phyloP scores from a whole-genome alignment of 1,140 invertebrate species.

The Drosophila seguyi region DNA sequence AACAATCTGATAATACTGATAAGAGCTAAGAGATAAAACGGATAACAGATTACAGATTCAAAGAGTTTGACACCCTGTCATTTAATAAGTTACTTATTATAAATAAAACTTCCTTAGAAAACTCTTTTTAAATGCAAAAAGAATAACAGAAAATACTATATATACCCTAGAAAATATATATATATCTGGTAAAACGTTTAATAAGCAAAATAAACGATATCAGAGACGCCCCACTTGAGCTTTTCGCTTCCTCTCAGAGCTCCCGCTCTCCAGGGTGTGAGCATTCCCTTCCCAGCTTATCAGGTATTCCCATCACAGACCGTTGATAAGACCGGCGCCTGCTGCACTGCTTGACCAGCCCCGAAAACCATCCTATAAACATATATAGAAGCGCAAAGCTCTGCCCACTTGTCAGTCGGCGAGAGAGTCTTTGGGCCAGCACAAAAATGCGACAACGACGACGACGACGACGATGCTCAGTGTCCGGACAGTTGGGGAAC shows the following conservation, averaged over 20 bases:
- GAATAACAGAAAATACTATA: not conserved
- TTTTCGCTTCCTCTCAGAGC: not conserved
- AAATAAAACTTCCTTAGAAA: not conserved
- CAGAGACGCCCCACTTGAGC: not conserved
- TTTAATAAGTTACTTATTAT: not conserved
- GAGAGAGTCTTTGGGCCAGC: constrained; percentile 28
- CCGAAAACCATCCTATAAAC: constrained; percentile 4
- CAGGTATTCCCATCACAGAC: constrained; percentile 29
- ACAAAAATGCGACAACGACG: not conserved
- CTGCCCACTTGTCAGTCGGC: constrained; percentile 20
- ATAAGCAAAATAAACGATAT: not conserved
- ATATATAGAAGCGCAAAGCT: constrained; percentile 28
- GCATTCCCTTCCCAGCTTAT: constrained; percentile 11
- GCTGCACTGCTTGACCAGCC: constrained; percentile 32
- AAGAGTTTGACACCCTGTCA: not conserved
- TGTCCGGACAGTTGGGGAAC: constrained; percentile 50
- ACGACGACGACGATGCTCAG: constrained; percentile 25
- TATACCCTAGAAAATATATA: not conserved
- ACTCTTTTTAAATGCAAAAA: not conserved
- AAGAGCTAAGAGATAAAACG: not conserved
- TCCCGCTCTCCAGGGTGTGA: not conserved
- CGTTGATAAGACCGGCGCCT: constrained; percentile 33
- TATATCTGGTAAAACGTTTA: no score
- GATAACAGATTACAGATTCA: not conserved
- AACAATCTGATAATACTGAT: constrained; percentile 1